Conservation (phyloP, 1,140 invertebrate genomes). For the Tetramorium alpestre region DNA sequence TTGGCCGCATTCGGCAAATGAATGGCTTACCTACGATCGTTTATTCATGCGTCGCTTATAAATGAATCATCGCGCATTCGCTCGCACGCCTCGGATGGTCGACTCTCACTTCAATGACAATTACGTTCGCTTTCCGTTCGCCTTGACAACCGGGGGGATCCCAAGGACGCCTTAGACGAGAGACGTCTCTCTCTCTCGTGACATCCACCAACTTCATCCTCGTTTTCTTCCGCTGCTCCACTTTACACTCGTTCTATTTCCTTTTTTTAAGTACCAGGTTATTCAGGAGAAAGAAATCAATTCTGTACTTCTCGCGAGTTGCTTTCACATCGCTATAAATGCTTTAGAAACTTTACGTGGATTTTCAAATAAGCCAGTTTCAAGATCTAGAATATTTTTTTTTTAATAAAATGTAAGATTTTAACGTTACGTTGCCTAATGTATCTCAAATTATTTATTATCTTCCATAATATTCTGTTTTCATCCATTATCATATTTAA, state of each 20-base stretch:
- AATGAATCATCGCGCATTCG: conserved; percentile 67
- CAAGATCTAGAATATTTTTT: background rate
- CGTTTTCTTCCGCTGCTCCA: background rate
- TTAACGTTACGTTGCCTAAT: background rate
- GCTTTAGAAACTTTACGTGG: background rate
- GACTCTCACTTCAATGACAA: conserved; percentile 65
- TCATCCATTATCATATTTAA: background rate
- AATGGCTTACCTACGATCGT: conserved; percentile 50
- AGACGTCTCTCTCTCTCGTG: conserved; percentile 25
- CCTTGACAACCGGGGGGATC: conserved; percentile 31
- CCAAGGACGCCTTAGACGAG: conserved; percentile 45
- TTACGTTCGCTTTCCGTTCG: conserved; percentile 66
- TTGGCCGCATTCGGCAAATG: conserved; percentile 53
- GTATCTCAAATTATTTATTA: background rate
- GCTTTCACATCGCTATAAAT: background rate
- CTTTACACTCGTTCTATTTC: background rate
- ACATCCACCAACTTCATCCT: conserved; percentile 16
- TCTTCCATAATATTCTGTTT: background rate
- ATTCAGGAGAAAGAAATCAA: background rate
- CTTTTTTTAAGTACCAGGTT: background rate
- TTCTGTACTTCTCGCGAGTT: background rate
- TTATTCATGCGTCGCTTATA: conserved; percentile 67
- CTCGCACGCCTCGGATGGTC: conserved; percentile 14
- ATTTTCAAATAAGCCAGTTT: background rate
- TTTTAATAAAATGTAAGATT: background rate